Base-by-base conservation (phyloP, 2,797 vertebrate species). In the Garrulus glandarius region DNA sequence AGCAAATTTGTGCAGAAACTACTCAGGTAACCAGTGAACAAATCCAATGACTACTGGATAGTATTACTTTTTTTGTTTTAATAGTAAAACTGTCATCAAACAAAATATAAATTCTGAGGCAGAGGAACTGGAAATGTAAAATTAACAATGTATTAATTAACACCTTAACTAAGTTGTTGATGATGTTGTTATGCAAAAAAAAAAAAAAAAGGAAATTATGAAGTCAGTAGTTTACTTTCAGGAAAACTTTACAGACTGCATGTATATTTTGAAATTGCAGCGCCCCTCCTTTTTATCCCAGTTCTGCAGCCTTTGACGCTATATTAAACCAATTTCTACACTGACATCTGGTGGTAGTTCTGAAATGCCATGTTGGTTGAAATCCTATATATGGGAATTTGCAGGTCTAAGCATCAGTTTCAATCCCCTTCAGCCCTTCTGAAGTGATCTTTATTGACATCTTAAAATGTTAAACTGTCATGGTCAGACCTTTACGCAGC, bases 291-390 rank as follows among this genome's bases (percentile, higher is more conserved):
- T 91, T 93, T 69, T 49, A 20, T 64, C 34, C 47, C 11, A 18
- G n/a, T 56, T 77, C 32, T 79, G 47, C 78, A 72, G 34, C 50
- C 37, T 61, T 56, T 43, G 65, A 46, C 22, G 3, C 41, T 50
- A 16, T 71, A 57, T 60, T 82, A 67, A 97, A 52, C 55, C 29
- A 95, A 29, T 96, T 98, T 98, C 94, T 95, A 92, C 94, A 96
- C 95, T 98, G 98, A 98, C 98, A 98, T 95, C 97, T 98, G 96
- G 95, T 97, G 98, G 98, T 92, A 84, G 79, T 84, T 95, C 46
- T 87, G 78, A 92, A 94, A 75, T 89, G 56, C 75, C 59, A 0
- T 79, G 72, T 70, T 91, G 44, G n/a, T 94, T 81, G 70, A 91
- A 97, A 90, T 96, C 80, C 84, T 93, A 13, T 64, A 13, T 76